These are phyloP conservation scores for Sciurus carolinensis DNA, from an alignment of 2,797 vertebrate genomes.

Conservation along the genomic window DNA sequence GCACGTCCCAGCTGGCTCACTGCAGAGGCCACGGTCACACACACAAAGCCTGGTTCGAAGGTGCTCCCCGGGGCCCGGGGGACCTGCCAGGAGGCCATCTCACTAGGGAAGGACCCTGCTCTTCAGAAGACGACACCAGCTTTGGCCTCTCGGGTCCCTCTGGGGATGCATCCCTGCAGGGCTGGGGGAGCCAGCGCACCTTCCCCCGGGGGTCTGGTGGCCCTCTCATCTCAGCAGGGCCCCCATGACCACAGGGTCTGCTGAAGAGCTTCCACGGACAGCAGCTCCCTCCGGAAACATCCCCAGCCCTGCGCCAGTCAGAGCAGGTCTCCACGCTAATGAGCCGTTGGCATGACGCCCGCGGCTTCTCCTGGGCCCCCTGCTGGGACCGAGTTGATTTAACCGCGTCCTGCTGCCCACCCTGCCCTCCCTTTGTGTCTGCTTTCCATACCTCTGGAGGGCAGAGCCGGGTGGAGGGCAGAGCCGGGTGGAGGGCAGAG, in stretches of 20 bases:
- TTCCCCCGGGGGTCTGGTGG: background rate
- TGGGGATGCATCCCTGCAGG: background rate
- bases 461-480: background rate
- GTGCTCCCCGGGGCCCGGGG: background rate
- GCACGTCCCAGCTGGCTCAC: background rate
- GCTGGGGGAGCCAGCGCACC: background rate
- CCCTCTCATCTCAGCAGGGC: background rate
- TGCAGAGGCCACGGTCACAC: background rate
- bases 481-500: background rate
- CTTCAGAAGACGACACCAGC: background rate
- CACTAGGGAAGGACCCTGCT: background rate
- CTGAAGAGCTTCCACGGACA: background rate
- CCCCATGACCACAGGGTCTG: background rate
- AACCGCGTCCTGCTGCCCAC: constrained; percentile 1
- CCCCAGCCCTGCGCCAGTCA: background rate
- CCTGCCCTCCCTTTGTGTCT: background rate
- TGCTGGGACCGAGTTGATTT: constrained; percentile 47
- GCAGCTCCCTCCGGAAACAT: constrained; percentile 1
- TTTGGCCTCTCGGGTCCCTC: background rate
- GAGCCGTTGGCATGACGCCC: constrained; percentile 45
- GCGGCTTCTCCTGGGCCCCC: background rate
- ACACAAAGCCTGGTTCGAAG: background rate
- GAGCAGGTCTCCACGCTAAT: constrained; percentile 22
- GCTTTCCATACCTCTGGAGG: constrained; percentile 1
- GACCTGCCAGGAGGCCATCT: background rate